Conservation (phyloP, 30 jellyfish, hydroid and myxozoan genomes). For the Aurelia sp. region DNA sequence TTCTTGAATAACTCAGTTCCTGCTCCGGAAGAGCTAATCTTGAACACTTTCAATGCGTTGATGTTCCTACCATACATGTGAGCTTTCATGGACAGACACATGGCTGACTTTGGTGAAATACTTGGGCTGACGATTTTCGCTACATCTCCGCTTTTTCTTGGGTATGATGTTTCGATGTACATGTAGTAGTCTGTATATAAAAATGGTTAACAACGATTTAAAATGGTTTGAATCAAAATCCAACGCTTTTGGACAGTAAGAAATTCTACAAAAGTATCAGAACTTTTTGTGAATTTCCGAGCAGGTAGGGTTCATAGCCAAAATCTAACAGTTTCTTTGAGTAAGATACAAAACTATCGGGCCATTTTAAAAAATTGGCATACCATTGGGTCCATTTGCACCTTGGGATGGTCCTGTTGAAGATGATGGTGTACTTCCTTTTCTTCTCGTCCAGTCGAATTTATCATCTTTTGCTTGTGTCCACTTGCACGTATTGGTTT, state of each 20-base stretch:
- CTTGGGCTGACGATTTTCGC: slow-evolving; percentile 58
- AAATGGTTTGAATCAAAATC: too few species aligned
- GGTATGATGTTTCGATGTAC: slow-evolving; percentile 68
- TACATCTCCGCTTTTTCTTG: slow-evolving; percentile 43
- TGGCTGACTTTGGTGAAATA: neutral
- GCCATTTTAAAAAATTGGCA: neutral
- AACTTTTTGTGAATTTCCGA: too few species aligned
- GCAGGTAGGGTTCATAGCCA: too few species aligned
- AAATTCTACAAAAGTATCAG: neutral
- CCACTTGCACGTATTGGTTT: slow-evolving; percentile 50
- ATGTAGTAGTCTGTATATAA: slow-evolving; percentile 26
- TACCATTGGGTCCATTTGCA: slow-evolving; percentile 56
- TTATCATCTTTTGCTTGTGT: slow-evolving; percentile 57
- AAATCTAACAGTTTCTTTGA: too few species aligned
- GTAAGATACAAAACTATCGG: neutral
- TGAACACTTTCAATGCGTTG: slow-evolving; percentile 8
- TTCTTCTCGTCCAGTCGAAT: slow-evolving; percentile 60
- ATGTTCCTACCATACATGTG: slow-evolving; percentile 40
- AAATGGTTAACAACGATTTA: neutral
- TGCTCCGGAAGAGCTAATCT: neutral
- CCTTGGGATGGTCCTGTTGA: slow-evolving; percentile 59
- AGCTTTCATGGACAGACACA: slow-evolving; percentile 54
- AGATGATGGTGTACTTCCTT: slow-evolving; percentile 54
- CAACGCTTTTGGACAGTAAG: too few species aligned
- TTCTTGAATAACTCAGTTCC: neutral